Evolutionary conservation across 1,140 invertebrate species (phyloP), one percentile per base, ranked within the genome.

Genomic region (Philotrypesis tridentata): DNA sequence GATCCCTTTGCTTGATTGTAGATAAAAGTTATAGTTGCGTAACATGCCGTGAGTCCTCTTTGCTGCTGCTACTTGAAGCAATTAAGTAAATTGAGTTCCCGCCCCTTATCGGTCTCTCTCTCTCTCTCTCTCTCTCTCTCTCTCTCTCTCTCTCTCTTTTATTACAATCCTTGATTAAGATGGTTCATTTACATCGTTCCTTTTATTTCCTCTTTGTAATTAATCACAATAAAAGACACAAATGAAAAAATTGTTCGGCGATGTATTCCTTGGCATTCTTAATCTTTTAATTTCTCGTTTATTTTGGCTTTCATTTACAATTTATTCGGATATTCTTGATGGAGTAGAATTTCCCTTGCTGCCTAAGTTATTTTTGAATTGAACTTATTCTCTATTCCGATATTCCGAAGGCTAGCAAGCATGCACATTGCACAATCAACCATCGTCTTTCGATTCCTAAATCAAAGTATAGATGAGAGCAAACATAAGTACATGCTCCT

Each of bases 21-120:
- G 43, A 40, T 63, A 75, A 81, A 81, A 81, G 37, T 81, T 81
- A 81, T 75, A 76, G 63, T 75, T 75, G 80, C 80, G 65, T 33
- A 80, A 80, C 33, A n/a, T 74, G 27, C 21, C 55, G 14, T 27
- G 27, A 43, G 21, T 21, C 70, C 40, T 43, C 40, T n/a, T n/a
- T 17, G 48, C 48, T 55, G 0, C 43, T 48, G 43, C 43, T 48
- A 14, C 43, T 80, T 67, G 17, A 48, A 67, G 63, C 80, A 81
- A 76, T 81, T 76, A 81, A 75, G 72, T 76, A 68, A 76, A 81
- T 81, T 70, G 43, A 75, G 27, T 75, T 81, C 40, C 63, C 63
- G 60, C 63, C 33, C 29, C 31, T 80, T 80, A 75, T 80, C 79
- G 61, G 55, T 63, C 6, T 68, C 67, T 68, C 61, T 75, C 68